Evolutionary conservation across 2,113 vertebrate genomes (phyloP), one percentile per base, ranked within the genome.

Genomic region (Perca schrenkii): DNA sequence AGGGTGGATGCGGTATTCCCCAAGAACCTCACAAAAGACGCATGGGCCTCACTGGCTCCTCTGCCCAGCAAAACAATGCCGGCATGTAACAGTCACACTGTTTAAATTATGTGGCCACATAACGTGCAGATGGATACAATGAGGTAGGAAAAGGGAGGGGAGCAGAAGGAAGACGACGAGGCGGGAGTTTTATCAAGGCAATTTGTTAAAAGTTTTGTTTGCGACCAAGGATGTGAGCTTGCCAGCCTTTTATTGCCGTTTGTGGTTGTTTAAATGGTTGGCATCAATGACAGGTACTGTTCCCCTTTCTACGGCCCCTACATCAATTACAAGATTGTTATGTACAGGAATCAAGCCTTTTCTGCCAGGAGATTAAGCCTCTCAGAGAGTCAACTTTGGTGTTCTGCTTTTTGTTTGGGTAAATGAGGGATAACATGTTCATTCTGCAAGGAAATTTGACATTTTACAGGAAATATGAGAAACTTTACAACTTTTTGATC

Each of bases 91-190:
- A 88, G 86, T 93, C 90, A 91, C 83, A 88, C 88, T 94, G 93
- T 94, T 95, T 94, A 82, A 94, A 94, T 94, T 86, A 93, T 87
- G 90, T 79, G 91, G 91, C 93, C 85, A 53, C 74, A 90, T 83
- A 91, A 91, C 85, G 62, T 88, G 87, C 91, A 88, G 83, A 83
- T 88, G 86, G 82, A 86, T 88, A 82, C 81, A 87, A 88, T 68
- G 83, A 86, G 78, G 79, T 84, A 60, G 84, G 68, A 57, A 79
- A 71, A 40, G 68, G 54, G 81, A 85, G 71, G 31, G 54, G 13
- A 64, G 80, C 16, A 63, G 28, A 40, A 70, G 68, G 52, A 70
- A 7, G 52, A 73, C 11, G 17, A 52, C n/a, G 47, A 60, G 78
- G 80, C 17, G 69, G 83, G 78, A 67, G 52, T 75, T 87, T 85